Evolutionary conservation across 2,888 invertebrate genomes (phyloP).

Genomic region (Chrysolina haemoptera): DNA sequence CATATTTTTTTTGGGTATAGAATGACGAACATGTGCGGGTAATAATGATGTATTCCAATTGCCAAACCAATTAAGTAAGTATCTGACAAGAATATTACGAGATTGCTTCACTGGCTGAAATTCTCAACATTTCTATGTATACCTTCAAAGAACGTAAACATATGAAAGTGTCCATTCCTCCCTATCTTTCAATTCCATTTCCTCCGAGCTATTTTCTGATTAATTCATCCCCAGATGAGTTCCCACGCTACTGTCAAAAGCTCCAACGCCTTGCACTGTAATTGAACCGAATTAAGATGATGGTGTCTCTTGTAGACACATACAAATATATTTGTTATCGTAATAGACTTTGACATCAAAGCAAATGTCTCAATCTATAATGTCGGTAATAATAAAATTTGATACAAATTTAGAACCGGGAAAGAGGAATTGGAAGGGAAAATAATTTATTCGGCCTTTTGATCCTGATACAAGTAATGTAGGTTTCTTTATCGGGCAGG

Average conservation of each 20-base stretch:
- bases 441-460: slow-evolving; percentile 6
- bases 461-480: slow-evolving; percentile 5
- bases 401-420: not conserved
- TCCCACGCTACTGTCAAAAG: slow-evolving; percentile 1
- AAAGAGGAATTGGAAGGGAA: not conserved
- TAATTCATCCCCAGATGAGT: not conserved
- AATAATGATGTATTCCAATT: no score
- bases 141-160: not conserved
- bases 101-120: no score
- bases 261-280: slow-evolving; percentile 8
- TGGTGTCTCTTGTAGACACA: not conserved
- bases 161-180: not conserved
- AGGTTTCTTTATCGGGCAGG: not conserved
- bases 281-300: slow-evolving; percentile 2
- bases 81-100: no score
- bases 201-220: not conserved
- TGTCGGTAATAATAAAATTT: slow-evolving; percentile 15
- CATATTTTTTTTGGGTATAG: no score
- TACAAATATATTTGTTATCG: not conserved
- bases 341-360: slow-evolving; percentile 12
- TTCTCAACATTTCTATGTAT: not conserved
- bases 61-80: no score
- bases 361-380: slow-evolving; percentile 4
- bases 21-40: no score
- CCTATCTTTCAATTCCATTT: not conserved